Evolutionary conservation across 2,113 vertebrate genomes (phyloP).

Genomic region (Chionis minor): DNA sequence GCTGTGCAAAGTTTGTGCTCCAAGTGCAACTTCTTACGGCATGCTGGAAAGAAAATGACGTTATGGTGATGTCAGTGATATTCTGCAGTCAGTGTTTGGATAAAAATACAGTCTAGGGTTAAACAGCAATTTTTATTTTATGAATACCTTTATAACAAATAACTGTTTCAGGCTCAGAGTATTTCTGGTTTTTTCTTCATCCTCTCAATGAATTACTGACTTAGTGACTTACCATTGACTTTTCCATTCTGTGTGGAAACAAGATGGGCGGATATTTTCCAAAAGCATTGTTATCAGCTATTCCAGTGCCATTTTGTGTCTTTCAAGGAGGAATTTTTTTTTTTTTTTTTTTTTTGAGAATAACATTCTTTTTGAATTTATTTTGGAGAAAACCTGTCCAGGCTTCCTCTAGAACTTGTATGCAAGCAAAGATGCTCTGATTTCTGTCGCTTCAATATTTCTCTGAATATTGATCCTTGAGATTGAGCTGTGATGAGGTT

Average conservation of each 20-base stretch:
- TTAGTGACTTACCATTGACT: not conserved
- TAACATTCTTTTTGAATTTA: no score
- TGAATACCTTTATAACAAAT: not conserved
- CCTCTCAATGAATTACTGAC: not conserved
- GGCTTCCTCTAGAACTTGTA: not conserved
- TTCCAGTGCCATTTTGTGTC: not conserved
- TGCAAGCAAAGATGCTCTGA: not conserved
- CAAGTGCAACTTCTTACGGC: not conserved
- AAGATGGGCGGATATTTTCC: not conserved
- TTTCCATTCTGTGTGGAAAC: not conserved
- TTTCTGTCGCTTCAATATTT: not conserved
- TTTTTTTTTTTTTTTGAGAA: no score
- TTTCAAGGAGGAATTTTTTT: not conserved
- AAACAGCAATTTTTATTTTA: not conserved
- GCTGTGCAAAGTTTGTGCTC: not conserved
- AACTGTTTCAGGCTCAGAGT: not conserved
- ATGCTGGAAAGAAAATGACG: not conserved
- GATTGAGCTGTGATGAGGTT: not conserved
- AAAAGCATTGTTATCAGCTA: not conserved
- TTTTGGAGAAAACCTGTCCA: not conserved
- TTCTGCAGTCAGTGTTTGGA: not conserved
- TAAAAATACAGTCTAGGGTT: not conserved
- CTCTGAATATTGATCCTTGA: not conserved
- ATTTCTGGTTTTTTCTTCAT: not conserved
- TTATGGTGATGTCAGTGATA: not conserved